Base-by-base conservation (phyloP, 2,113 vertebrate genomes). In the Fulica atra region DNA sequence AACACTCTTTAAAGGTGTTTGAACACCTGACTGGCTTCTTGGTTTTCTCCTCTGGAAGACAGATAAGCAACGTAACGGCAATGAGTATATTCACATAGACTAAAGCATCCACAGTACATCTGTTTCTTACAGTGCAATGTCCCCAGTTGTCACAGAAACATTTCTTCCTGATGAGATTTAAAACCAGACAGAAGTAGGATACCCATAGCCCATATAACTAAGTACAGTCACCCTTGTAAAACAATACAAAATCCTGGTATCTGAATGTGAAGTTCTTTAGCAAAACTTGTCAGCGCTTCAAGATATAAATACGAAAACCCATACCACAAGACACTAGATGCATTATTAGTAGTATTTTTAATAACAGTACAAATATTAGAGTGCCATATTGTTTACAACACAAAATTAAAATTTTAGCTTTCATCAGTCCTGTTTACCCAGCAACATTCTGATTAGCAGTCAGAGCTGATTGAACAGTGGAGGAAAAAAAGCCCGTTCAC, bases 381-480 rank as follows among this genome's bases (percentile, higher is more conserved):
- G 89, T 92, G 44, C 51, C 81, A 76, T 78, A 60, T 60, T 88
- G 73, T 85, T 94, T 93, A 91, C 78, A 95, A 90, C 46, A 90
- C 87, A 91, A 61, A 95, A 94, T 89, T 95, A 92, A 88, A 88
- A 92, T 66, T 90, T 92, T 77, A 73, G 81, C 92, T 92, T 96
- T 86, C 93, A 94, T 95, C 69, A 96, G 82, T 59, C 88, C 84
- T 95, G 73, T 95, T 95, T 88, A 96, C 72, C 79, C 92, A 94
- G 76, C 72, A 93, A 95, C 83, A 59, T 86, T 89, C 64, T 92
- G 94, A 96, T 96, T 93, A 93, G 77, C 60, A 92, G 96, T 73
- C 86, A 94, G 81, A 92, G 64, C 2, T 92, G 90, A 95, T 53
- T 81, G 87, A 94, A 87, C 40, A 80, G 80, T 35, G 59, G 24